Conservation (phyloP, 2,888 invertebrate genomes). For the Drosophila percnosoma region DNA sequence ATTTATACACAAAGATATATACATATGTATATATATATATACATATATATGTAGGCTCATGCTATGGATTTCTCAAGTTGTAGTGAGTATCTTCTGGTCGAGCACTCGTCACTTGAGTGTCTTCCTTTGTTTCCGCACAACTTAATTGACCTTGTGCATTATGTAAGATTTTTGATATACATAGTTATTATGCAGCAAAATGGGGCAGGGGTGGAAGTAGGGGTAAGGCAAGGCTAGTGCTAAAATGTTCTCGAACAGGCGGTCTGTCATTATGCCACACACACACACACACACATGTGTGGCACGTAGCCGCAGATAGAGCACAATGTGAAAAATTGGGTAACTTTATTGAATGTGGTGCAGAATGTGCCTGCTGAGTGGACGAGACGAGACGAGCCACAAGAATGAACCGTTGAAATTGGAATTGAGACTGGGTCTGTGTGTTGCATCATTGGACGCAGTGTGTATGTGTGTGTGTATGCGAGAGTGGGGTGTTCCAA, state of each 20-base stretch:
- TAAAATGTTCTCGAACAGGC: neutral
- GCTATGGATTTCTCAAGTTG: neutral
- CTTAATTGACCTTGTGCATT: conserved; percentile 14
- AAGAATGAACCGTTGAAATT: neutral
- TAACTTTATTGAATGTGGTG: neutral
- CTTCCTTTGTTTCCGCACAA: conserved; percentile 10
- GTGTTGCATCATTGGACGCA: neutral
- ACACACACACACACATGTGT: neutral
- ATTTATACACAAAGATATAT: neutral
- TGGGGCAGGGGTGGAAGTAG: neutral
- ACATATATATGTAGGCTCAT: neutral
- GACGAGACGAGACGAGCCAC: neutral
- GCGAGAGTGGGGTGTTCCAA: conserved; percentile 36
- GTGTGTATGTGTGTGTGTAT: neutral
- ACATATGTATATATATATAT: neutral
- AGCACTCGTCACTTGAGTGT: neutral
- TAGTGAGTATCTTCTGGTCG: neutral
- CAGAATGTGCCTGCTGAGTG: neutral
- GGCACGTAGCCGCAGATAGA: conserved; percentile 7
- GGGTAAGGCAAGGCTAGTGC: neutral
- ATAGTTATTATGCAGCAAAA: neutral
- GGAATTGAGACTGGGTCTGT: neutral
- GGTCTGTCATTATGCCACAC: neutral
- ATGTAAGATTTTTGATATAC: conserved; percentile 9
- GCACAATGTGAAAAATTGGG: neutral